phyloP scores from a whole-genome alignment of 2,797 vertebrate genomes.

The Acipenser ruthenus region DNA sequence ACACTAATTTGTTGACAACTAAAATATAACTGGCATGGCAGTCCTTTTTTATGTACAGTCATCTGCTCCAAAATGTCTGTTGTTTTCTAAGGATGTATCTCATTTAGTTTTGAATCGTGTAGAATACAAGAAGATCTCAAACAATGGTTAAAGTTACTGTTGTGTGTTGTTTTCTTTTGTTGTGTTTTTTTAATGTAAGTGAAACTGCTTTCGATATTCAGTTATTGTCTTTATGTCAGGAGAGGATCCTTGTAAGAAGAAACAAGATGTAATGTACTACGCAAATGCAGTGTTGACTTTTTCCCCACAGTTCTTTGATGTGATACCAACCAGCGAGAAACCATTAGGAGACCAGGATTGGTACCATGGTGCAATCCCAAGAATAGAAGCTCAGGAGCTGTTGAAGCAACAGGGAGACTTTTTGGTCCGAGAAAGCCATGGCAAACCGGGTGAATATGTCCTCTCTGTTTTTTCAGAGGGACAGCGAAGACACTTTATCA shows the following conservation, averaged over 20 bases:
- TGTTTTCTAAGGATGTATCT: too few species aligned
- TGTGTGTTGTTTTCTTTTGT: background rate
- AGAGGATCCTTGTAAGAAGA: background rate
- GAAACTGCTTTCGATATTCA: too few species aligned
- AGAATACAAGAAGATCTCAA: background rate
- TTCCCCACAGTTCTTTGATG: constrained; percentile 74
- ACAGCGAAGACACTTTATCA: constrained; percentile 94
- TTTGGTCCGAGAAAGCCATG: constrained; percentile 91
- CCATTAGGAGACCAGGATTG: constrained; percentile 88
- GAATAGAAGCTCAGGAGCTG: constrained; percentile 89
- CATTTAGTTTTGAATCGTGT: too few species aligned
- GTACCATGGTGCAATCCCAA: constrained; percentile 93
- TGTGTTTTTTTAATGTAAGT: too few species aligned
- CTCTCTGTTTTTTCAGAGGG: constrained; percentile 92
- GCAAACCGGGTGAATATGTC: constrained; percentile 95
- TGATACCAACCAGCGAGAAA: constrained; percentile 77
- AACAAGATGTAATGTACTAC: background rate
- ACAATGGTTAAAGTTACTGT: background rate
- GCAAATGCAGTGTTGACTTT: too few species aligned
- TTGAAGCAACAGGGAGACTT: constrained; percentile 92
- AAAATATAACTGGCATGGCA: too few species aligned
- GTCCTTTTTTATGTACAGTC: too few species aligned
- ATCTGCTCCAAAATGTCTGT: too few species aligned
- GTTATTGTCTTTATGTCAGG: too few species aligned
- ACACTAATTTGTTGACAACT: too few species aligned